A percentile compares a stretch with the other conserved stretches of the same genome.
phyloP scores from a whole-genome alignment of 2,797 vertebrate species.

The Sardinella longiceps region DNA sequence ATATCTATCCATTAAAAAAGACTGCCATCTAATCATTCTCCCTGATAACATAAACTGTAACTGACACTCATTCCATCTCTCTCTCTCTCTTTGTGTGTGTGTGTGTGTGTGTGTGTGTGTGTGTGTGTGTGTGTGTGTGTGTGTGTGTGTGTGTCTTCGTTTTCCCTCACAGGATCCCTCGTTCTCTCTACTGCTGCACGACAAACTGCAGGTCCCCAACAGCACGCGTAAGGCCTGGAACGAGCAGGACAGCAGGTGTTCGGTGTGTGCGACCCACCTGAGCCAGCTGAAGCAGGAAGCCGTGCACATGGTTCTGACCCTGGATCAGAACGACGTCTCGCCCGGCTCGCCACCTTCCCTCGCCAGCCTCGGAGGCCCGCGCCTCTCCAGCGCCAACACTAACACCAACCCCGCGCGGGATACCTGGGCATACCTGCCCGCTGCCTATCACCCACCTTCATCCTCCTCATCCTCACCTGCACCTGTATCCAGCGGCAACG shows the following conservation, averaged over 20 bases:
- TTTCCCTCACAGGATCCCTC: conserved; percentile 82
- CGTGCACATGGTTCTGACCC: conserved; percentile 90
- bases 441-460: conserved; percentile 34
- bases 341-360: conserved; percentile 84
- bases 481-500: conserved; percentile 32
- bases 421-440: conserved; percentile 75
- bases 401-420: conserved; percentile 68
- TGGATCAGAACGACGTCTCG: conserved; percentile 86
- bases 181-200: conserved; percentile 89
- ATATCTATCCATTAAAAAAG: too few relatives aligned
- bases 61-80: conserved; percentile 18
- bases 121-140: background rate
- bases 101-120: conserved; percentile 28
- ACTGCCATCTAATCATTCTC: too few relatives aligned
- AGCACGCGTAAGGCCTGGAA: conserved; percentile 93
- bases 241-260: conserved; percentile 92
- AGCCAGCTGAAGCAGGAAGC: conserved; percentile 97
- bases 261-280: conserved; percentile 91
- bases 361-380: conserved; percentile 69
- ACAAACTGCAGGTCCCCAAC: conserved; percentile 94
- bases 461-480: background rate
- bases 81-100: conserved; percentile 32
- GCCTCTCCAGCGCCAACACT: conserved; percentile 72
- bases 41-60: too few relatives aligned
- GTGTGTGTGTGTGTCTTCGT: conserved; percentile 21